Conservation (phyloP, 2,888 invertebrate species). For the Eilema depressum region DNA sequence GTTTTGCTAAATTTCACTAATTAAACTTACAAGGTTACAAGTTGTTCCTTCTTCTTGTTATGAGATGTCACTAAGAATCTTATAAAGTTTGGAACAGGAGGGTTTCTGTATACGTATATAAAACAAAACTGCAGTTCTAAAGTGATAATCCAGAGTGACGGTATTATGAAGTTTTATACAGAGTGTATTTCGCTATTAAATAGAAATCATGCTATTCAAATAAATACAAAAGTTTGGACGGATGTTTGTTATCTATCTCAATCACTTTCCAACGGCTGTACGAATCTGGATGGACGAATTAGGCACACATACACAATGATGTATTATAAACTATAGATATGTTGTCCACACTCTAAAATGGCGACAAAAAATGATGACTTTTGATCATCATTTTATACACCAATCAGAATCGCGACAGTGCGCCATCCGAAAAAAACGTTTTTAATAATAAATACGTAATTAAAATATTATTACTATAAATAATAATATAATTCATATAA, state of each 20-base stretch:
- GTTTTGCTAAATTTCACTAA: background rate
- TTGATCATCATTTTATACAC: no score
- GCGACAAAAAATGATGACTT: no score
- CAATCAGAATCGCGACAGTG: no score
- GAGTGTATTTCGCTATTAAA: background rate
- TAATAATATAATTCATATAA: no score
- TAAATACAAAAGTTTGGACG: background rate
- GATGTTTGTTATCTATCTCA: background rate
- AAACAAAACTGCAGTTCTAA: background rate
- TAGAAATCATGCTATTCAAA: background rate
- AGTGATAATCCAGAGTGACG: background rate
- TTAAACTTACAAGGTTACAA: constrained; percentile 1
- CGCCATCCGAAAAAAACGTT: no score
- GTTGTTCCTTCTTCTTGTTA: background rate
- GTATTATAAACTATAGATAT: no score
- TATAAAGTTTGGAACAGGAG: no score
- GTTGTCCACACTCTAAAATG: no score
- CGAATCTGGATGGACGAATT: background rate
- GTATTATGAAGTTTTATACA: background rate
- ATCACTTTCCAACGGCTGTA: background rate
- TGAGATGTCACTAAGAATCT: no score
- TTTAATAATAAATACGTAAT: no score
- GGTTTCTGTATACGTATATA: background rate
- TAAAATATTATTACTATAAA: no score
- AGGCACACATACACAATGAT: no score